Evolutionary conservation across 2,797 vertebrate species (phyloP), one percentile per base, ranked within the genome.

Genomic region (Sebastes matsubarae): DNA sequence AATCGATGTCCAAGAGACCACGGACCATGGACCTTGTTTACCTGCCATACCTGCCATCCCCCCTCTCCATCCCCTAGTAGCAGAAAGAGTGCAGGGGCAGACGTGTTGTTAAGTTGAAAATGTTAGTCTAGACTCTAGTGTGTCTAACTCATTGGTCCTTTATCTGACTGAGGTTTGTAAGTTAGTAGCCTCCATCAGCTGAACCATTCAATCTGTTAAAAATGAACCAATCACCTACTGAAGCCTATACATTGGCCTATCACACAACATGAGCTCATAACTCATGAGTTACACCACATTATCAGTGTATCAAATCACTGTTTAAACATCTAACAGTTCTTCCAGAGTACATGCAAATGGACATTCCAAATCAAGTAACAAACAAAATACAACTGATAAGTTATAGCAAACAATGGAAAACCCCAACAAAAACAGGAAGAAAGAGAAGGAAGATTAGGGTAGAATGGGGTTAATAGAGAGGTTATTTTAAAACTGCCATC

Each of bases 261-360:
- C 78, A 86, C 81, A 81, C 78, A 46, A 77, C 65, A 63, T 74
- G 84, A 90, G 77, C 80, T 82, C 50, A 58, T n/a, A 68, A 77
- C 70, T 72, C 80, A 71, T 79, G 65, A 85, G 84, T 82, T 86
- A 88, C 80, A 91, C 80, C 85, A 86, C 74, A 67, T 76, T 29
- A 29, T 88, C 85, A 91, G 92, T 90, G 86, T 92, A 86, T 89
- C 73, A 73, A 64, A 86, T 91, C 89, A 90, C 87, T 91, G 90
- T 90, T 90, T 58, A 60, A 81, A 88, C 89, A 79, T 82, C 68
- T 10, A 84, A 84, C 82, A 72, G 72, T 75, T 90, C 63, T 8
- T 80, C 87, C 80, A 89, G 77, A 90, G 67, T 63, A 88, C 92
- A 92, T 84, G 82, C 92, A 94, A 89, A 92, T 82, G 72, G 85